Evolutionary conservation across 2,113 vertebrate genomes (phyloP).

Genomic region (Cryptoleucopteryx plumbea): DNA sequence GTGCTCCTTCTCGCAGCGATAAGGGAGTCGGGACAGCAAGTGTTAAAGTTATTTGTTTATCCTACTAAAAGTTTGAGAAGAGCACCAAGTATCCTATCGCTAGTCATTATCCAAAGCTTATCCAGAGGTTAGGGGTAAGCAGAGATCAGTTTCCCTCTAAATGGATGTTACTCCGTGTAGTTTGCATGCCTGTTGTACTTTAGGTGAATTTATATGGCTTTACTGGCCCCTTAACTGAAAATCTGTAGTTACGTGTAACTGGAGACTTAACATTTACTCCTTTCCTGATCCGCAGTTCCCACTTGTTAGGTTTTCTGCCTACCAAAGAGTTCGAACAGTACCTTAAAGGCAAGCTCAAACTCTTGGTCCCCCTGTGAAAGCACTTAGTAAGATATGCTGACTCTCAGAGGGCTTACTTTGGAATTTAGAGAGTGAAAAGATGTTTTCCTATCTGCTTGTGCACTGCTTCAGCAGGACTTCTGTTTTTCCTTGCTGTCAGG

Average conservation of each 20-base stretch:
- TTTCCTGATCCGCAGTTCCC: not conserved
- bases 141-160: not conserved
- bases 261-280: not conserved
- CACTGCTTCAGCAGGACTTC: not conserved
- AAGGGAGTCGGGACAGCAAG: not conserved
- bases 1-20: not conserved
- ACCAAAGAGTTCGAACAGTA: not conserved
- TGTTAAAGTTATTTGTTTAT: not conserved
- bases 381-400: not conserved
- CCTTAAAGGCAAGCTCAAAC: not conserved
- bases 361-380: not conserved
- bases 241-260: not conserved
- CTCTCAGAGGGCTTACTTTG: not conserved
- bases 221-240: not conserved
- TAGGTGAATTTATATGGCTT: not conserved
- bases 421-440: not conserved
- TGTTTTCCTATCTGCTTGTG: not conserved
- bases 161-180: accelerated
- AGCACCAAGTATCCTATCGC: not conserved
- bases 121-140: not conserved
- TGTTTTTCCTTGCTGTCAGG: not conserved
- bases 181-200: not conserved
- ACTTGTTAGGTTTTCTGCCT: not conserved
- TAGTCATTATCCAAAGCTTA: not conserved
- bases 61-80: not conserved